These are phyloP conservation scores for Sarcophaga variegata DNA, from an alignment of 2,888 invertebrate genomes.

Conservation along the genomic window DNA sequence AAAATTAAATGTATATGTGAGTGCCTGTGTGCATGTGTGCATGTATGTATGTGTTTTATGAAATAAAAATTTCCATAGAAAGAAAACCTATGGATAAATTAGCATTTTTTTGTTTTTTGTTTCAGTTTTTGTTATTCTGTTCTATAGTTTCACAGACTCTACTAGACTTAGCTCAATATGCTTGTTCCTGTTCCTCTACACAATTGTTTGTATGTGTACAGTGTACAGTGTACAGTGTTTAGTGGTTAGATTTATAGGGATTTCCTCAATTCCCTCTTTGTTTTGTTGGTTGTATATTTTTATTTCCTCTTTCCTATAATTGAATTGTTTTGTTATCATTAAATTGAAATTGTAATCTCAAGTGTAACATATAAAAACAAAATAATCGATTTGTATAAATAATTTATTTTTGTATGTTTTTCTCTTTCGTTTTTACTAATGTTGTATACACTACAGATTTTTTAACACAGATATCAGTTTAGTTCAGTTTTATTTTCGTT, in stretches of 20 bases:
- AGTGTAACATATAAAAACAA: constrained; percentile 67
- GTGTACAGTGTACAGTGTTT: constrained; percentile 43
- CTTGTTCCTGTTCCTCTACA: background rate
- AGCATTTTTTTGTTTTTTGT: constrained; percentile 61
- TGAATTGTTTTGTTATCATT: constrained; percentile 72
- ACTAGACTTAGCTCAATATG: background rate
- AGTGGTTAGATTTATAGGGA: constrained; percentile 59
- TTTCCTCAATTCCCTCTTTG: constrained; percentile 24
- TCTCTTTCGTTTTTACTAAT: constrained; percentile 4
- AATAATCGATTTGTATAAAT: constrained; percentile 68
- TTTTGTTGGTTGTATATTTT: constrained; percentile 5
- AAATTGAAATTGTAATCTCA: constrained; percentile 72
- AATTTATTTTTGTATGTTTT: constrained; percentile 43
- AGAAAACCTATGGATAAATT: constrained; percentile 56
- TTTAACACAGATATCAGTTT: background rate
- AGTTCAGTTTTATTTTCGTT: constrained; percentile 30
- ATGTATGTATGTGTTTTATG: too few species aligned
- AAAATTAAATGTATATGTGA: too few species aligned
- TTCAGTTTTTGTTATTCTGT: too few species aligned
- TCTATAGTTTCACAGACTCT: background rate
- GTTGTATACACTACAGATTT: background rate
- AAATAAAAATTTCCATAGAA: too few species aligned
- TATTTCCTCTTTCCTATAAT: constrained; percentile 63
- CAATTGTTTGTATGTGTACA: constrained; percentile 1
- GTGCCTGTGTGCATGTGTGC: too few species aligned